A percentile compares a stretch with the other conserved stretches of the same genome.
These are phyloP conservation scores for Drepana falcataria DNA, from an alignment of 2,888 invertebrate species.

Conservation along the genomic window DNA sequence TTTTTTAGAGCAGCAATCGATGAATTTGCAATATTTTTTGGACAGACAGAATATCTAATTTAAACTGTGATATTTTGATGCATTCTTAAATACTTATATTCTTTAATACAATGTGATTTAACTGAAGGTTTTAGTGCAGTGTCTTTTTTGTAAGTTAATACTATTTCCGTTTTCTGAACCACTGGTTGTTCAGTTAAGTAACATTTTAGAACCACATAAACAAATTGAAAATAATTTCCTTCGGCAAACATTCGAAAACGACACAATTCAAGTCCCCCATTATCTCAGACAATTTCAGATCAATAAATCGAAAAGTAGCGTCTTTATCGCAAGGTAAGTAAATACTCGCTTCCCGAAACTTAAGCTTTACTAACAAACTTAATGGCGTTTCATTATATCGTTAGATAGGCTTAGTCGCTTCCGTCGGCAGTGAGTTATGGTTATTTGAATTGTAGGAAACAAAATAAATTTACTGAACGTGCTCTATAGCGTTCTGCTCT, in stretches of 20 bases:
- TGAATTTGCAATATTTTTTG: too few species aligned
- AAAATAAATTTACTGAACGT: slow-evolving; percentile 79
- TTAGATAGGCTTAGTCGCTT: slow-evolving; percentile 73
- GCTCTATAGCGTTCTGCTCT: slow-evolving; percentile 76
- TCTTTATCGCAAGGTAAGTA: slow-evolving; percentile 66
- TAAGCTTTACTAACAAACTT: slow-evolving; percentile 65
- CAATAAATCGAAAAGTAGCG: slow-evolving; percentile 72
- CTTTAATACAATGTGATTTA: too few species aligned
- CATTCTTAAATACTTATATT: too few species aligned
- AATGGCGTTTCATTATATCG: slow-evolving; percentile 77
- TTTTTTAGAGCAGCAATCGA: too few species aligned
- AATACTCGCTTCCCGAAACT: slow-evolving; percentile 58
- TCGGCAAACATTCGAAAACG: slow-evolving; percentile 3
- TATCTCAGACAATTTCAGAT: slow-evolving; percentile 40
- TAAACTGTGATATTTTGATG: too few species aligned
- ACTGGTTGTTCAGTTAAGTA: too few species aligned
- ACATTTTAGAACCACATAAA: neutral
- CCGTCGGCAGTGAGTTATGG: slow-evolving; percentile 70
- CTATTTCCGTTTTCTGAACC: too few species aligned
- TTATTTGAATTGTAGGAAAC: slow-evolving; percentile 79
- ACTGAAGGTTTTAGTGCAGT: too few species aligned
- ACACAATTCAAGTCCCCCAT: slow-evolving; percentile 30
- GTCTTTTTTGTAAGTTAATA: too few species aligned
- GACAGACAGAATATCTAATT: too few species aligned
- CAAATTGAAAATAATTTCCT: neutral